phyloP scores from a whole-genome alignment of 1,140 invertebrate genomes.

The Lepidurus arcticus region DNA sequence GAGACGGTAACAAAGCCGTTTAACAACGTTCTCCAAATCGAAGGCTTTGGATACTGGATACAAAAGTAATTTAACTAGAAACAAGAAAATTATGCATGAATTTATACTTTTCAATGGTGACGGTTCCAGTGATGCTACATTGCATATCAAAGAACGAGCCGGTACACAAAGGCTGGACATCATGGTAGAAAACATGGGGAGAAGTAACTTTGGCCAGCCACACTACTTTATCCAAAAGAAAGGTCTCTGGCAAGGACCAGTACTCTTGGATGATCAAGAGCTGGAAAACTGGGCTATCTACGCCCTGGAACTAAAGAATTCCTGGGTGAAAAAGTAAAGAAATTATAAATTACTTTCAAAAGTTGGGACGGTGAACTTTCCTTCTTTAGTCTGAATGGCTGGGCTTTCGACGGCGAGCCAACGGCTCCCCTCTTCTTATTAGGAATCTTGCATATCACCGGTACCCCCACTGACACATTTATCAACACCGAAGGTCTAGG shows the following conservation, averaged over 20 bases:
- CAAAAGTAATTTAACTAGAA: constrained; percentile 40
- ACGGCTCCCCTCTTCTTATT: constrained; percentile 25
- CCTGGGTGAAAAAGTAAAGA: constrained; percentile 42
- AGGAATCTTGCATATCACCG: constrained; percentile 27
- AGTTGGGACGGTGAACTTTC: constrained; percentile 30
- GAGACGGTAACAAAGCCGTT: constrained; percentile 43
- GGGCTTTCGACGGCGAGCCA: neutral
- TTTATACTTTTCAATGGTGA: neutral
- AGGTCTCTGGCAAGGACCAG: constrained; percentile 48
- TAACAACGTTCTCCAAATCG: constrained; percentile 40
- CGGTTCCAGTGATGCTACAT: neutral
- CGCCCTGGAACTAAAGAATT: constrained; percentile 51
- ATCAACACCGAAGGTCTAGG: constrained; percentile 46
- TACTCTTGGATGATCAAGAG: constrained; percentile 46
- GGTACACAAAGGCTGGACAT: constrained; percentile 45
- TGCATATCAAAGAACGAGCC: constrained; percentile 6
- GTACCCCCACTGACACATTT: constrained; percentile 43
- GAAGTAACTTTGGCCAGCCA: constrained; percentile 50
- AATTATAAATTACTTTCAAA: neutral
- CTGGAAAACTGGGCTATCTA: constrained; percentile 49
- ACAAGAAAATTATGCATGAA: neutral
- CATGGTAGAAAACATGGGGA: constrained; percentile 55
- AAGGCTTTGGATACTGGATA: constrained; percentile 49
- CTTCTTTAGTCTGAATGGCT: constrained; percentile 34
- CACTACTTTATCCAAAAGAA: constrained; percentile 46